Evolutionary conservation across 2,113 vertebrate species (phyloP), one percentile per base, ranked within the genome.

Genomic region (Triplophysa tibetana): DNA sequence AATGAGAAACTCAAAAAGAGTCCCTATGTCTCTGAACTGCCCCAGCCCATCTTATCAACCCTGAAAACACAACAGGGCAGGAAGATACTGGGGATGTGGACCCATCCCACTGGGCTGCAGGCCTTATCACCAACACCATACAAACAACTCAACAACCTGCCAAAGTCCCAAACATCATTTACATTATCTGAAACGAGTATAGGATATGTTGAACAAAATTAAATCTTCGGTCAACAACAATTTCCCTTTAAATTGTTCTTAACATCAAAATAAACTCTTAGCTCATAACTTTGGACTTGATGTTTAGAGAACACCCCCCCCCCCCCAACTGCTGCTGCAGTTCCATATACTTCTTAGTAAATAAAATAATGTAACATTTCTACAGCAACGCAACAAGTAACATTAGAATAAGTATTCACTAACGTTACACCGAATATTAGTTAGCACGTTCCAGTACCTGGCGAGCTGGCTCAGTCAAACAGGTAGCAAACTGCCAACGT

Each of bases 101-200:
- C 56, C 63, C 43, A 81, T 62, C 79, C 68, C 60, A 60, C 74
- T 41, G 52, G 2, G n/a, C 54, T 23, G 50, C 68, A 77, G 78
- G 10, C 62, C 52, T 88, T 88, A 88, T 88, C 87, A 77, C 58
- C 60, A 80, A 73, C 52, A 43, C 19, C 83, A 77, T 70, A 80
- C 77, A 72, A 83, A 64, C 79, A 77, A 62, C 64, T 50, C 24
- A 77, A 78, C 70, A 70, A 72, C 66, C 72, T 73, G 58, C 9
- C 58, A 78, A 52, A 69, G 68, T 67, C 75, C 62, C 38, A 67
- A 21, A 69, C 14, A 5, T 56, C n/a, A 38, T 38, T 52, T 43
- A 24, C 50, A 38, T 68, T 7, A 69, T 17, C 67, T 26, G 16
- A 8, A 69, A 12, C 4, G 16, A 21, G 17, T 7, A 17, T 7